Base-by-base conservation (phyloP, 2,888 invertebrate species). In the Parasteatoda lunata region DNA sequence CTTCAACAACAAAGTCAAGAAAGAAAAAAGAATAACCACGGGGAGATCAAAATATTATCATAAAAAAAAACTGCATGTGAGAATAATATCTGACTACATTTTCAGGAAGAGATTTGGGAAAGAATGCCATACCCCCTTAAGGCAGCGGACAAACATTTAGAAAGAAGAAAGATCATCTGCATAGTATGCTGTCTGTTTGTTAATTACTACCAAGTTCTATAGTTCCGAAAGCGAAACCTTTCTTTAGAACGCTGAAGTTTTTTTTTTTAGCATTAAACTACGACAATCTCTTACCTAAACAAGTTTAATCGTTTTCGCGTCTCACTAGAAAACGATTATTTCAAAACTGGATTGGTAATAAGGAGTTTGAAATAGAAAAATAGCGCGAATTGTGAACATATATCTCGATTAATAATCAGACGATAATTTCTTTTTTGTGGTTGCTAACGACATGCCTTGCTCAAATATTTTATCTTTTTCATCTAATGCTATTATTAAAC, bases 191-290 rank as follows among this genome's bases (percentile, higher is more conserved):
- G 66, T 45, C 71, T 51, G 47, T 71, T 68, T 65, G 71, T 54
- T 80, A 84, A 84, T 84, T 79, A 84, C 73, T 59, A 49, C 52
- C 76, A 59, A 48, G 80, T 66, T 86, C 70, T 51, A 82, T 52
- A 65, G 80, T 77, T 79, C 66, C 65, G 85, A 86, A 86, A 86
- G 85, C 71, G 77, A 86, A 86, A 84, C 78, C 30, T 13, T 48
- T n/a, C 65, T 59, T 78, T 76, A 15, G 69, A 51, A 59, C 30
- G 48, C 54, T 71, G 49, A 51, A 9, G 78, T 68, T 51, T 59
- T 72, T 48, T 64, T 64, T 59, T 54, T 54, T 30, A 59, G 45
- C 8, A 54, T 45, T 73, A 72, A 73, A 80, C 30, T 64, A 73
- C 47, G 51, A 73, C 72, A 68, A 73, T 68, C 30, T 78, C 70